A percentile compares a stretch with the other conserved stretches of the same genome.
These are phyloP conservation scores for Meriones unguiculatus DNA, from an alignment of 2,113 vertebrate species.

Conservation along the genomic window DNA sequence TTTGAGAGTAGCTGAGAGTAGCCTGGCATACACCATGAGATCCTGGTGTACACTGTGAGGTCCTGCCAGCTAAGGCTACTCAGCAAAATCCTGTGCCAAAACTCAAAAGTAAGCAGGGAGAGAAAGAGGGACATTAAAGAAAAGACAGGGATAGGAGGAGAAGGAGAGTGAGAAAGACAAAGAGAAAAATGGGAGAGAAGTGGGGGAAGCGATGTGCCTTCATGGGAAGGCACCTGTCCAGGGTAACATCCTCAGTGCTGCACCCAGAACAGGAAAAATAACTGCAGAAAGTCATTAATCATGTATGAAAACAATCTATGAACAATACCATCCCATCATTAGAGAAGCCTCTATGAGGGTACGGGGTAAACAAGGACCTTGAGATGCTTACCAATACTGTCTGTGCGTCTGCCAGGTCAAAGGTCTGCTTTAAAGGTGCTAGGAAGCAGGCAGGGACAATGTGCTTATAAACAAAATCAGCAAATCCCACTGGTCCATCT, in stretches of 20 bases:
- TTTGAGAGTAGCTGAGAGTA: not conserved
- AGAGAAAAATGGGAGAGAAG: not conserved
- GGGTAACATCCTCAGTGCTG: no score
- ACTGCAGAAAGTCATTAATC: not conserved
- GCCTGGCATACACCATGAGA: no score
- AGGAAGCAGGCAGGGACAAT: constrained; percentile 98
- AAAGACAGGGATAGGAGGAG: not conserved
- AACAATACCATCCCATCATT: not conserved
- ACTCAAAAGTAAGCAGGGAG: not conserved
- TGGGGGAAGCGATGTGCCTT: not conserved
- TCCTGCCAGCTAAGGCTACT: not conserved
- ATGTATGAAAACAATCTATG: not conserved
- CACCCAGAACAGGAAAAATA: not conserved
- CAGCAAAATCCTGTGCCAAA: not conserved
- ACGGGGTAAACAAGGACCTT: not conserved
- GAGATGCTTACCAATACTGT: constrained; percentile 93
- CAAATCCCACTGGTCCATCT: constrained; percentile 97
- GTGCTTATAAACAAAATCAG: constrained; percentile 99
- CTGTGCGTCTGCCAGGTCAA: constrained; percentile 98
- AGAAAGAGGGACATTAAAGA: not conserved
- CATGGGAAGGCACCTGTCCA: not conserved
- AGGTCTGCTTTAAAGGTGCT: constrained; percentile 97
- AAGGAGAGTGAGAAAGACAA: not conserved
- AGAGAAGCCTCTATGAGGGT: not conserved
- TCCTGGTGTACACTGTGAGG: not conserved